Evolutionary conservation across 2,113 vertebrate species (phyloP), one percentile per base, ranked within the genome.

Genomic region (Scytalopus superciliaris): DNA sequence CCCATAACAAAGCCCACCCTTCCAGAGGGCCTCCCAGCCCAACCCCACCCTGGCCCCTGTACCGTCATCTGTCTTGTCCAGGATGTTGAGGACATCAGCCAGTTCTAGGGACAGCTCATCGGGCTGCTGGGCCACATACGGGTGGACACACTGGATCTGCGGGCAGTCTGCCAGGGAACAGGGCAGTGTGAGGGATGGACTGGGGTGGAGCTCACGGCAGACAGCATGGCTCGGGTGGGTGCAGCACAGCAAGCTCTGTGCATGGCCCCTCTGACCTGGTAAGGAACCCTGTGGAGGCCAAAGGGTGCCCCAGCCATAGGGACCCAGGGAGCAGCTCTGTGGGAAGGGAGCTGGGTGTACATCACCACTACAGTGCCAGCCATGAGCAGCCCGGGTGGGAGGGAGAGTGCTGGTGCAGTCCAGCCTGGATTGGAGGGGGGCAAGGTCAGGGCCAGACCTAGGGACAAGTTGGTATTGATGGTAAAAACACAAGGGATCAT

Each of bases 61-160:
- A 99, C 99, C 99, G 0, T 99, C 99, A 1, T 99, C 98, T 2
- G 99, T 99, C 97, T 98, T 98, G 95, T 99, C 99, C 77, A 99
- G 98, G 85, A 99, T 98, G 96, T 99, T 99, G 84, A 99, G 97
- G 74, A 99, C 96, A 24, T 99, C 99, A 0, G 99, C 99, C 97
- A 99, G 98, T 89, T 99, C 99, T 67, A 99, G 97, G 9, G 99
- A 99, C 72, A 99, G 98, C 95, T 99, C 99, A 14, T 99, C 99
- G 0, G 99, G 98, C 94, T 99, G 98, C 97, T 99, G 99, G 90
- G 99, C 98, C 40, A 99, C 97, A 0, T 99, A 99, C 0, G 99
- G 99, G 97, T 99, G 99, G 82, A 99, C 98, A 9, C 99, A 99
- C 97, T 99, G 99, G 78, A 99, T 99, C 98, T 99, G 99, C 0